These are phyloP conservation scores for Hypercompe scribonia DNA, from an alignment of 2,888 invertebrate species.

Conservation along the genomic window DNA sequence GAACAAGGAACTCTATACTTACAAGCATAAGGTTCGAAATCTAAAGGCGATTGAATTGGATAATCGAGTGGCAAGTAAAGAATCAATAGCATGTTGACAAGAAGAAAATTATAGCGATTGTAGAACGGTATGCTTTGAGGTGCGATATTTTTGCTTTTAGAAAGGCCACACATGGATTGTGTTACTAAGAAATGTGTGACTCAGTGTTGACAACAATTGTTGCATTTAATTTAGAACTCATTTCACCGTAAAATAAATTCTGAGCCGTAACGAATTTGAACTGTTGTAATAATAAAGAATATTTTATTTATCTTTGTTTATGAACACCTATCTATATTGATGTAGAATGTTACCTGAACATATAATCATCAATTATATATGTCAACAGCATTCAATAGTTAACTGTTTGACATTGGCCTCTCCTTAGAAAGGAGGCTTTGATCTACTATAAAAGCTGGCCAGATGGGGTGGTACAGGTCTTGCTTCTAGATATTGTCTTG, in stretches of 20 bases:
- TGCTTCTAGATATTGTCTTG: no score
- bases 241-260: not conserved
- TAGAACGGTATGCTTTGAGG: slow-evolving; percentile 50
- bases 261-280: not conserved
- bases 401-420: no score
- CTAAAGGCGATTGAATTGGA: slow-evolving; percentile 21
- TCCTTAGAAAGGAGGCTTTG: no score
- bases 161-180: slow-evolving; percentile 55
- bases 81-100: slow-evolving; percentile 70
- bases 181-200: slow-evolving; percentile 44
- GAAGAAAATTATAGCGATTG: slow-evolving; percentile 59
- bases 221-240: slow-evolving; percentile 6
- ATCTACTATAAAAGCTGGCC: no score
- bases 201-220: slow-evolving; percentile 30
- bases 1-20: slow-evolving; percentile 38
- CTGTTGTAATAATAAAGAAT: not conserved
- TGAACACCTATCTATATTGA: not conserved
- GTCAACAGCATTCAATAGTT: no score
- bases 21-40: slow-evolving; percentile 37
- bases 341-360: not conserved
- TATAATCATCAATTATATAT: no score
- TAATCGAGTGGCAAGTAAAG: slow-evolving; percentile 44
- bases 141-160: slow-evolving; percentile 52
- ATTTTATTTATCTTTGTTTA: not conserved
- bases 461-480: no score